Evolutionary conservation across 2,888 invertebrate genomes (phyloP), one percentile per base, ranked within the genome.

Genomic region (Odontothrips loti): DNA sequence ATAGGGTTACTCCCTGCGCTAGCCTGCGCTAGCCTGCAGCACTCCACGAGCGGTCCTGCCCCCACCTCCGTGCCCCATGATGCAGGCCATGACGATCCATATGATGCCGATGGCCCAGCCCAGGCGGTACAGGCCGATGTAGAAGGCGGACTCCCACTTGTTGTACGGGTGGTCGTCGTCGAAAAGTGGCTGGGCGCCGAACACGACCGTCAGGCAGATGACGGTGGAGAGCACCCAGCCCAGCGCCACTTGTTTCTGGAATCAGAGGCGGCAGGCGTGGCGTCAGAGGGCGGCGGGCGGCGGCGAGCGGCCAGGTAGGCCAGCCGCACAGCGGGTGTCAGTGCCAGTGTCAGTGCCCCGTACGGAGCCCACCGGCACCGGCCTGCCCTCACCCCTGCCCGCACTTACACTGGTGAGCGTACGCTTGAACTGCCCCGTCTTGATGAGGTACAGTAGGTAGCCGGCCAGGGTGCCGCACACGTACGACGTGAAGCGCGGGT

Each of bases 21-120:
- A 4, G 34, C 34, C 34, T 4, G 34, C 34, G 3, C 34, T 43
- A 6, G 34, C 34, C 34, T n/a, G 34, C 34, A 6, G 3, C 34
- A 43, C 2, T 6, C 3, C 34, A 43, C 34, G 34, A 43, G 3
- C 3, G 3, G 34, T 43, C 34, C 34, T 0, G 0, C 27, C 4
- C 80, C 84, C 84, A 88, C 89, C 89, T 85, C 89, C 90, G 84
- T 88, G 86, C 47, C 90, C 90, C 79, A 87, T 86, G 29, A 87
- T 86, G 83, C 90, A 90, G 75, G 89, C 88, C 84, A 89, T 88
- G 80, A 90, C 87, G 10, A 90, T 87, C 90, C 90, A 90, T 63
- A 86, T 86, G 15, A 90, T 83, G 6, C 87, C 87, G 6, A 87
- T 80, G 1, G 87, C 87, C 90, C 90, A 91, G 17, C 87, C 86